Evolutionary conservation across 2,797 vertebrate genomes (phyloP), one percentile per base, ranked within the genome.

Genomic region (Paratrypauchen microcephalus): DNA sequence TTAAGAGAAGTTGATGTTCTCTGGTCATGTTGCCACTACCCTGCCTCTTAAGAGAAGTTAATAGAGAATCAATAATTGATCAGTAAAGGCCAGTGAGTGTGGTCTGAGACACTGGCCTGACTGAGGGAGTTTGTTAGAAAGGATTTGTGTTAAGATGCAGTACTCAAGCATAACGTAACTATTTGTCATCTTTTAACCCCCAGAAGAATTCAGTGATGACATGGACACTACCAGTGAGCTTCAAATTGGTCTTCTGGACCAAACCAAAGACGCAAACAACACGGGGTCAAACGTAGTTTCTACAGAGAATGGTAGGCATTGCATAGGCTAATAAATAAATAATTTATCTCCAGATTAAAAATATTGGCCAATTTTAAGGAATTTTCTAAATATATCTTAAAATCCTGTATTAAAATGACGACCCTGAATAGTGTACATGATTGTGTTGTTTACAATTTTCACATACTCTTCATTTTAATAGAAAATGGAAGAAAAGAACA

Each of bases 41-140:
- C 94, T 92, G 95, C 94, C 95, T 94, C 95, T 91, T 92, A 92
- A 93, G 95, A 95, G 94, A 93, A 95, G 96, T 94, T 98, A 98
- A 99, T 97, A 96, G 95, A 94, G 95, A 98, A 98, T 98, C 97
- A 96, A 98, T 99, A 95, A 86, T 64, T 86, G 94, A 96, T 98
- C 96, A 94, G 97, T 98, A 94, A 67, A 83, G 71, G 74, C 73
- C 75, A 74, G 70, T 71, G 83, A 84, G 73, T 79, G 72, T 76
- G 78, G 67, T 71, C 64, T 36, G 72, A 87, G 72, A 85, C 73
- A 81, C 48, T 74, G 71, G 69, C 76, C 67, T 82, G 79, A 82
- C 81, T 79, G 72, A 87, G 77, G 63, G 66, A 63, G 80, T 78
- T 75, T 62, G 69, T 82, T 81, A 82, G 62, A 61, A 41, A 50